Evolutionary conservation across 2,113 vertebrate genomes (phyloP).

Genomic region (Oreochromis niloticus): DNA sequence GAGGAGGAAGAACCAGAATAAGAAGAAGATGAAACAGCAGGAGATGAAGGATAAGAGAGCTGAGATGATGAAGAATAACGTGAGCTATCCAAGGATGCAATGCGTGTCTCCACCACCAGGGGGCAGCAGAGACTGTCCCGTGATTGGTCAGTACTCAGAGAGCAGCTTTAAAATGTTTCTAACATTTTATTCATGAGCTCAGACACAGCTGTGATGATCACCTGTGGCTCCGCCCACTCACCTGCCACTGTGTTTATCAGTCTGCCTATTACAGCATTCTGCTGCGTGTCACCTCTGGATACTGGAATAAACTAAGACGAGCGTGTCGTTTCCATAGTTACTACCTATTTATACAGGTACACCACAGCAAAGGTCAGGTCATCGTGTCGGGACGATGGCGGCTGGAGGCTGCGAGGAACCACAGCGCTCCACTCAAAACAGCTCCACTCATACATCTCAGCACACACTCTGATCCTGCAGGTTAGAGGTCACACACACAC

Average conservation of each 20-base stretch:
- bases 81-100: not conserved
- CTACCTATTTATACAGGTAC: not conserved
- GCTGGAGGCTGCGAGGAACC: not conserved
- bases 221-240: no score
- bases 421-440: not conserved
- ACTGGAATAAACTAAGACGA: not conserved
- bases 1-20: not conserved
- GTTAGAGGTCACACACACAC: no score
- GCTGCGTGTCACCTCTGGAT: not conserved
- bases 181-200: not conserved
- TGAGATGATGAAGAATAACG: not conserved
- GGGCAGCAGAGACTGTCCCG: slow-evolving; percentile 31
- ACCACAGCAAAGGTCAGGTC: not conserved
- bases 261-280: not conserved
- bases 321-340: not conserved
- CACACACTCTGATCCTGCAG: no score
- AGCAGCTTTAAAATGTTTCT: not conserved
- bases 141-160: not conserved
- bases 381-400: no score
- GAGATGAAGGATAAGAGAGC: not conserved
- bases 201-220: not conserved
- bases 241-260: not conserved
- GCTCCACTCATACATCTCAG: not conserved
- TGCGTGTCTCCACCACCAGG: slow-evolving; percentile 5
- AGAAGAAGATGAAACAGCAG: not conserved